phyloP scores from a whole-genome alignment of 1,140 invertebrate genomes.

The Coenobita brevimanus region DNA sequence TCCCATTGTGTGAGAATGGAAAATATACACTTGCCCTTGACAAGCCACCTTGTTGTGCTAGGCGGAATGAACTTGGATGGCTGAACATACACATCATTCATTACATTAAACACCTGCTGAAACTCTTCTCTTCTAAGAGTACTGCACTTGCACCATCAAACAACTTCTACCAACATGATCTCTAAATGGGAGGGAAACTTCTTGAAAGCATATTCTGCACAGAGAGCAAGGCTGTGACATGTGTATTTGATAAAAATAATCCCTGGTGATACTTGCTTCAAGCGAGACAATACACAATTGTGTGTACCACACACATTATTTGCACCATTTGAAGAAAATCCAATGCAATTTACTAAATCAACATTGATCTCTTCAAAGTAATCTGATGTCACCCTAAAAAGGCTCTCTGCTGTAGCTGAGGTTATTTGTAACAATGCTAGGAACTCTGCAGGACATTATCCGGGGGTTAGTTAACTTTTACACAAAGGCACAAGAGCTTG shows the following conservation, averaged over 20 bases:
- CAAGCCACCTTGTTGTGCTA: constrained; percentile 57
- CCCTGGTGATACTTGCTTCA: constrained; percentile 15
- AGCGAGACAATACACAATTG: constrained; percentile 60
- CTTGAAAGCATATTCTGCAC: constrained; percentile 56
- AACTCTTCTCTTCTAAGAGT: constrained; percentile 44
- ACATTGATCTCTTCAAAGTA: constrained; percentile 18
- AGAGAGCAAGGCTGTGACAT: constrained; percentile 56
- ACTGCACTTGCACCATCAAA: constrained; percentile 49
- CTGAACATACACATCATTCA: constrained; percentile 51
- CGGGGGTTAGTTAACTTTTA: constrained; percentile 2
- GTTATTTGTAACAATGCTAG: constrained; percentile 44
- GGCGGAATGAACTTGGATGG: constrained; percentile 52
- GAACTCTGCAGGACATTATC: constrained; percentile 20
- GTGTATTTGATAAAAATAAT: constrained; percentile 49
- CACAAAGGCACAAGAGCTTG: constrained; percentile 48
- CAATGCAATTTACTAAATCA: constrained; percentile 48
- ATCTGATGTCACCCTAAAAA: constrained; percentile 28
- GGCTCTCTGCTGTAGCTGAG: constrained; percentile 23
- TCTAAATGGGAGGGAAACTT: constrained; percentile 56
- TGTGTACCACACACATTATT: constrained; percentile 52
- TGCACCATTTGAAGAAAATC: constrained; percentile 45
- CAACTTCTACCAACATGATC: constrained; percentile 34
- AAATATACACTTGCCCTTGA: constrained; percentile 56
- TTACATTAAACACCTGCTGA: constrained; percentile 38
- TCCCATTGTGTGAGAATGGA: background rate